Evolutionary conservation across 2,888 invertebrate species (phyloP), one percentile per base, ranked within the genome.

Genomic region (Eumerus sabulonum): DNA sequence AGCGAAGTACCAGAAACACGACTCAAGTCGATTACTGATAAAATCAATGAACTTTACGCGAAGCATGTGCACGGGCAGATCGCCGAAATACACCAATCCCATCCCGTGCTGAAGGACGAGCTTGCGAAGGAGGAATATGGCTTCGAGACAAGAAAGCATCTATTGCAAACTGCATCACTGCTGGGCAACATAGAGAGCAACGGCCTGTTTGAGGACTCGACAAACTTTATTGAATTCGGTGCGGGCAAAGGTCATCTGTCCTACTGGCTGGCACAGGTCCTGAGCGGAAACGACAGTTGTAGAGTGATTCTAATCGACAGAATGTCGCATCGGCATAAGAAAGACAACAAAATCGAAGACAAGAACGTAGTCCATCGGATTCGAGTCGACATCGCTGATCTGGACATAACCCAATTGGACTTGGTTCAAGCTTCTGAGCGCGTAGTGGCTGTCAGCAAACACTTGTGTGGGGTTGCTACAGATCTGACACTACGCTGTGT

Each of bases 171-270:
- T 60, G 93, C 96, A 1, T 93, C 94, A 0, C 89, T 97, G 72
- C 88, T 97, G 70, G 93, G 93, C 44, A 91, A 94, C 64, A 88
- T 95, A 47, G 91, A 94, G 66, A 87, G 90, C 0, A 90, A 92
- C 73, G 89, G 91, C 0, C 90, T 96, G 44, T 88, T 95, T 0
- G 85, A 84, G 11, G 89, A 92, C 9, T 86, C 90, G 17, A 93
- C 94, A 0, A 94, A 94, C 87, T 96, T 92, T 84, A 91, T 97
- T 70, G 97, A 97, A 87, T 93, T 96, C 85, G 97, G 97, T 0
- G 96, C 96, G 11, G 97, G 97, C n/a, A 95, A 94, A 91, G 97
- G 96, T 0, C 93, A 94, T 83, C 86, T 97, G 56, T 94, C 95
- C 9, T 96, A 92, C 87, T 95, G 94, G 92, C 87, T 94, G 63